Evolutionary conservation across 1,140 invertebrate genomes (phyloP).

Genomic region (Spodoptera litura): DNA sequence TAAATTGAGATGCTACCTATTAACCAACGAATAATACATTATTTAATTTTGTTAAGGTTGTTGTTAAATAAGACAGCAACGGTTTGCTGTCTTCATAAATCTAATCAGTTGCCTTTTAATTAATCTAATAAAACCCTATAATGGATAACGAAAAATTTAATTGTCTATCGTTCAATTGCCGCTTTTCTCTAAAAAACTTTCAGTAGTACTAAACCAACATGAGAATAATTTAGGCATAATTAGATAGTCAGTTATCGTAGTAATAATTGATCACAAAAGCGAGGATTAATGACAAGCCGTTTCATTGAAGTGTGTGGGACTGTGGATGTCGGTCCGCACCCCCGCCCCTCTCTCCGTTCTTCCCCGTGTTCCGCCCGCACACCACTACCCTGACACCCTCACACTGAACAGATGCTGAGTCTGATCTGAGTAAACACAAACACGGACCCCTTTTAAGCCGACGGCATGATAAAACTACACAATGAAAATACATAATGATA

Average conservation of each 20-base stretch:
- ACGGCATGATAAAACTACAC: slow-evolving; percentile 42
- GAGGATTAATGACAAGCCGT: slow-evolving; percentile 33
- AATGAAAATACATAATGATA: slow-evolving; percentile 30
- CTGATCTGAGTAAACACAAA: slow-evolving; percentile 63
- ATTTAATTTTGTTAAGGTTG: too few species aligned
- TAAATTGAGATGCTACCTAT: too few species aligned
- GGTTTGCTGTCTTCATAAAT: too few species aligned
- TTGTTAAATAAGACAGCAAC: too few species aligned
- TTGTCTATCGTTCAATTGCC: not conserved
- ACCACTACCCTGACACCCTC: slow-evolving; percentile 35
- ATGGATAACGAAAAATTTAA: too few species aligned
- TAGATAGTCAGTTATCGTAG: slow-evolving; percentile 22
- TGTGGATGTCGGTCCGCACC: slow-evolving; percentile 12
- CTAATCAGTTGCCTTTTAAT: too few species aligned
- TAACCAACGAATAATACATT: too few species aligned
- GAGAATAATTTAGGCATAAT: slow-evolving; percentile 13
- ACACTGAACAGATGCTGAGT: slow-evolving; percentile 63
- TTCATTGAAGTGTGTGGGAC: slow-evolving; percentile 34
- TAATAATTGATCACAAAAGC: slow-evolving; percentile 37
- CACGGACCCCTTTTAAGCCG: slow-evolving; percentile 53
- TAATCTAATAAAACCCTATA: too few species aligned
- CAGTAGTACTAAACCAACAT: slow-evolving; percentile 16
- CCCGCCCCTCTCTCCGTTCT: not conserved
- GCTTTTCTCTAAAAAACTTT: not conserved
- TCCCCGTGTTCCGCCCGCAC: slow-evolving; percentile 3